Base-by-base conservation (phyloP, 2,797 vertebrate species). In the Pangasius macronema region DNA sequence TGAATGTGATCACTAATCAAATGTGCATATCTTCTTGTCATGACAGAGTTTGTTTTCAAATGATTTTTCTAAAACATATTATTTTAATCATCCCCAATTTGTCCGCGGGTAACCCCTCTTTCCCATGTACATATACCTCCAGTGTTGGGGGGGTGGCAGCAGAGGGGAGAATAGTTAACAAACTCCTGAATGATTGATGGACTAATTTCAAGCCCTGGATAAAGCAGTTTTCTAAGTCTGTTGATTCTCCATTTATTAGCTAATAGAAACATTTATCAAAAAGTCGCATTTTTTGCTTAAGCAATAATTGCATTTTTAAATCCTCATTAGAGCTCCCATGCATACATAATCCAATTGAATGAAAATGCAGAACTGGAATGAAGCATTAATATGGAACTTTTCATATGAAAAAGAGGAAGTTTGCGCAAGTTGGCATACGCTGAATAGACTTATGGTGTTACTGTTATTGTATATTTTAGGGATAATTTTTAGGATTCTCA, bases 221-320 rank as follows among this genome's bases (percentile, higher is more conserved):
- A 98, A 98, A 97, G 95, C 95, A 93, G 96, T 97, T 97, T 98
- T 97, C 97, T 97, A 97, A 98, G 96, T 97, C 96, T 97, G 97
- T 97, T 98, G 97, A 98, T 97, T 98, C 96, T 96, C 95, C 95
- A 95, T 94, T 98, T 99, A 99, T 98, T 98, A 98, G 97, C 96
- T 97, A 97, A 97, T 96, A 97, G 97, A 97, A 97, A 95, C 97
- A 98, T 96, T 98, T 98, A 98, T 99, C 97, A 97, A 97, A 95
- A 96, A 97, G 94, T 94, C 94, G 92, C 27, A 91, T 94, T 95
- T 96, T 96, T 95, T 96, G 94, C 95, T 97, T 97, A 96, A 96
- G 95, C 95, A 97, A 96, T 97, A 96, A 98, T 97, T 97, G 95
- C 95, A 96, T 97, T 98, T 97, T 96, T 97, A 97, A 96, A 95